These are phyloP conservation scores for Cottoperca gobio DNA, from an alignment of 2,797 vertebrate species.

Conservation along the genomic window DNA sequence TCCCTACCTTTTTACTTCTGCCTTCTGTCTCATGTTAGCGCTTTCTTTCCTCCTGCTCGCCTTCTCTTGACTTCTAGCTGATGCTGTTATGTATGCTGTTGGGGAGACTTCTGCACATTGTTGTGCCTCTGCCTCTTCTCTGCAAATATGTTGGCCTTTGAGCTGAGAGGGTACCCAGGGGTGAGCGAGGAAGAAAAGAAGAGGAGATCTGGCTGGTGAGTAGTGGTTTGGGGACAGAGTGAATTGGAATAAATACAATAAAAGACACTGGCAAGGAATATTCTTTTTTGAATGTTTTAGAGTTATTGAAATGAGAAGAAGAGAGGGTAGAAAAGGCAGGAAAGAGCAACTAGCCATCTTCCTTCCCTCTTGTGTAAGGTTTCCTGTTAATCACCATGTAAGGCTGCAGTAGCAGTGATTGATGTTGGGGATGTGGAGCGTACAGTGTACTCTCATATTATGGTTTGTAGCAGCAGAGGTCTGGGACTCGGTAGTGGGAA, in stretches of 20 bases:
- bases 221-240: slow-evolving; percentile 2
- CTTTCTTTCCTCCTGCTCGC: not conserved
- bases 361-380: not conserved
- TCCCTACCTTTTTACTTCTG: slow-evolving; percentile 3
- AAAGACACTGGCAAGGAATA: not conserved
- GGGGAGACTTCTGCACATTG: slow-evolving; percentile 29
- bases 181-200: slow-evolving; percentile 30
- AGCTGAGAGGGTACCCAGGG: slow-evolving; percentile 29
- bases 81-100: slow-evolving; percentile 42
- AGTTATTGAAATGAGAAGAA: slow-evolving; percentile 14
- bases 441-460: slow-evolving; percentile 8
- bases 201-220: slow-evolving; percentile 10
- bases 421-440: slow-evolving; percentile 7
- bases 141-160: slow-evolving; percentile 56
- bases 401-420: slow-evolving; percentile 13
- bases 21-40: not conserved
- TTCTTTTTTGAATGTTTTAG: slow-evolving; percentile 16
- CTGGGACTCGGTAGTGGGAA: not conserved
- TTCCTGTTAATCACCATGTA: slow-evolving; percentile 20
- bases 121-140: slow-evolving; percentile 37
- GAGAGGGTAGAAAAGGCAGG: not conserved
- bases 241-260: not conserved
- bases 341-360: not conserved
- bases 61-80: slow-evolving; percentile 40
- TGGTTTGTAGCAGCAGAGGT: not conserved